These are phyloP conservation scores for Platyura marginata DNA, from an alignment of 1,140 invertebrate species.

Conservation along the genomic window DNA sequence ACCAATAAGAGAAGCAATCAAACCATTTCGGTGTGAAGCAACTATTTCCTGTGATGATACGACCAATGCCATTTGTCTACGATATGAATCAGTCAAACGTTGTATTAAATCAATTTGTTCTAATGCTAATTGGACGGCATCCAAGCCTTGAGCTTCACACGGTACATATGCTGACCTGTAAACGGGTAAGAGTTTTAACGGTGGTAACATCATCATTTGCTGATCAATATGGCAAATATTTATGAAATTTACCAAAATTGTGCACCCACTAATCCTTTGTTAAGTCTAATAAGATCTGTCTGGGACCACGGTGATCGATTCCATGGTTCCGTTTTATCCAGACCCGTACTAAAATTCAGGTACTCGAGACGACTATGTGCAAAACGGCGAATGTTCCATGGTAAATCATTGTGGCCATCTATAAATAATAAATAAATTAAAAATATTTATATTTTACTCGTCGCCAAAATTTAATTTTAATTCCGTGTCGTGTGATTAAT, in stretches of 20 bases:
- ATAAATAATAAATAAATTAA: too few species aligned
- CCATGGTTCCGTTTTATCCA: constrained; percentile 59
- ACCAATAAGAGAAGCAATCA: constrained; percentile 66
- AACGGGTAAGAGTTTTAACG: constrained; percentile 26
- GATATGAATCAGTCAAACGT: constrained; percentile 59
- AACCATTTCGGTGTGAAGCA: constrained; percentile 51
- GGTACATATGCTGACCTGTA: constrained; percentile 71
- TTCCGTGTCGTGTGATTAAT: too few species aligned
- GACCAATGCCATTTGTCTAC: constrained; percentile 47
- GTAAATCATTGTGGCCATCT: constrained; percentile 74
- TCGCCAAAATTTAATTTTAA: too few species aligned
- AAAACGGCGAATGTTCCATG: constrained; percentile 67
- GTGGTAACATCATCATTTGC: too few species aligned
- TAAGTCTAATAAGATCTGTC: constrained; percentile 71
- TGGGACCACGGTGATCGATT: constrained; percentile 63
- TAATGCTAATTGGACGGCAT: constrained; percentile 67
- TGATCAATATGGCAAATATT: too few species aligned
- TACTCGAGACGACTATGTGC: constrained; percentile 62
- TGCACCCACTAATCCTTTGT: constrained; percentile 61
- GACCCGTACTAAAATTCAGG: constrained; percentile 58
- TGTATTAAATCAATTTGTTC: constrained; percentile 82
- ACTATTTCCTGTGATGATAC: constrained; percentile 51
- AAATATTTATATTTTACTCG: too few species aligned
- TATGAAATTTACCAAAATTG: constrained; percentile 47
- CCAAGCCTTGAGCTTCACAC: constrained; percentile 60